These are phyloP conservation scores for Tragelaphus buxtoni DNA, from an alignment of 2,113 vertebrate species.

Conservation along the genomic window DNA sequence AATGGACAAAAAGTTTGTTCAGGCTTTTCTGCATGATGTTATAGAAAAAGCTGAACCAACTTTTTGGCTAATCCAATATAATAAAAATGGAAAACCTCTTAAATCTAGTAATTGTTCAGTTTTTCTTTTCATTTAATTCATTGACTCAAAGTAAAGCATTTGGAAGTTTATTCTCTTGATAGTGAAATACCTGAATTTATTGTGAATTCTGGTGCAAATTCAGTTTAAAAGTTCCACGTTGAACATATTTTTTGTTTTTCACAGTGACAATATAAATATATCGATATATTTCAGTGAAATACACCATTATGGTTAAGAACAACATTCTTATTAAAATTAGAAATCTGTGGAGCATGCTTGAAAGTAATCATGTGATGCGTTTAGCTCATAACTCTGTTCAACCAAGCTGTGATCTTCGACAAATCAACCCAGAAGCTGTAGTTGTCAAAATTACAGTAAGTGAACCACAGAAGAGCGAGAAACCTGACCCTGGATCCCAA, in stretches of 20 bases:
- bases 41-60: neutral
- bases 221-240: neutral
- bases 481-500: accelerated
- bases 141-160: neutral
- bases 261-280: neutral
- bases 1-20: neutral
- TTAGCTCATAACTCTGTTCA: neutral
- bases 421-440: neutral
- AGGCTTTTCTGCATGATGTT: neutral
- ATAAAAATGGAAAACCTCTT: neutral
- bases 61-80: neutral
- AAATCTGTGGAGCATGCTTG: neutral
- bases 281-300: neutral
- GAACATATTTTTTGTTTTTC: neutral
- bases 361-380: neutral
- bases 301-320: neutral
- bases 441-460: neutral
- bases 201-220: neutral
- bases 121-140: neutral
- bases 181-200: neutral
- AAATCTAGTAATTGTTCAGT: neutral
- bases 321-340: neutral
- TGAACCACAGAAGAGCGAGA: neutral
- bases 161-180: neutral
- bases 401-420: neutral